These are phyloP conservation scores for Bovichtus variegatus DNA, from an alignment of 2,797 vertebrate species.

Conservation along the genomic window DNA sequence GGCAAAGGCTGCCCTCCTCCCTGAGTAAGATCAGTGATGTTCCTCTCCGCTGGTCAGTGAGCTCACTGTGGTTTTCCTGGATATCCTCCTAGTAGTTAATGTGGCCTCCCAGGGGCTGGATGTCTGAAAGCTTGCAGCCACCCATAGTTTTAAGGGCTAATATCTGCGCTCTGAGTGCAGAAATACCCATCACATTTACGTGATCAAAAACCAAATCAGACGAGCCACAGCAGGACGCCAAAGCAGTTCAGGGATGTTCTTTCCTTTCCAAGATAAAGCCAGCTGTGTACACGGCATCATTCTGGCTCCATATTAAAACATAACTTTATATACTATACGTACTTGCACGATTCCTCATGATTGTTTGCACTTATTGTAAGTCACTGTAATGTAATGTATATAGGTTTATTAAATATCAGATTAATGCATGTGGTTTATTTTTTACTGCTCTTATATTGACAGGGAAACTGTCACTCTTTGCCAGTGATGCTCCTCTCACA, in stretches of 20 bases:
- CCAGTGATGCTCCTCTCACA: neutral
- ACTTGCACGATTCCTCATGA: too few relatives aligned
- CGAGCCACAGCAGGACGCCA: neutral
- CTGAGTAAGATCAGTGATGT: slow-evolving; percentile 23
- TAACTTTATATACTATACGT: too few relatives aligned
- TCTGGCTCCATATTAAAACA: neutral
- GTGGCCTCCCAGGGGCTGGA: slow-evolving; percentile 23
- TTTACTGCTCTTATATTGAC: neutral
- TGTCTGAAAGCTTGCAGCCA: slow-evolving; percentile 36
- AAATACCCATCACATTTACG: slow-evolving; percentile 38
- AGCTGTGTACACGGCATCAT: neutral
- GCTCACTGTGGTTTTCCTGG: slow-evolving; percentile 31
- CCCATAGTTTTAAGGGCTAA: slow-evolving; percentile 36
- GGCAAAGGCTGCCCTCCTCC: slow-evolving; percentile 11
- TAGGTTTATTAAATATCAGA: neutral
- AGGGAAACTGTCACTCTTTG: neutral
- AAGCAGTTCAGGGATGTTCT: neutral
- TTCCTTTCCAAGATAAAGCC: slow-evolving; percentile 2
- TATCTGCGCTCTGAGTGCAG: slow-evolving; percentile 14
- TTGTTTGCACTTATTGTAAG: too few relatives aligned
- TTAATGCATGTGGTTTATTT: neutral
- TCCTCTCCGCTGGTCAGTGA: slow-evolving; percentile 10
- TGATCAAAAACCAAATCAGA: slow-evolving; percentile 25
- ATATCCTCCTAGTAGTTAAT: slow-evolving; percentile 41
- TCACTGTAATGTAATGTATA: too few relatives aligned